Percentiles rank a stretch among this genome's conserved stretches.
phyloP scores from a whole-genome alignment of 30 jellyfish, hydroid and myxozoan species.

The Chrysaora quinquecirrha region DNA sequence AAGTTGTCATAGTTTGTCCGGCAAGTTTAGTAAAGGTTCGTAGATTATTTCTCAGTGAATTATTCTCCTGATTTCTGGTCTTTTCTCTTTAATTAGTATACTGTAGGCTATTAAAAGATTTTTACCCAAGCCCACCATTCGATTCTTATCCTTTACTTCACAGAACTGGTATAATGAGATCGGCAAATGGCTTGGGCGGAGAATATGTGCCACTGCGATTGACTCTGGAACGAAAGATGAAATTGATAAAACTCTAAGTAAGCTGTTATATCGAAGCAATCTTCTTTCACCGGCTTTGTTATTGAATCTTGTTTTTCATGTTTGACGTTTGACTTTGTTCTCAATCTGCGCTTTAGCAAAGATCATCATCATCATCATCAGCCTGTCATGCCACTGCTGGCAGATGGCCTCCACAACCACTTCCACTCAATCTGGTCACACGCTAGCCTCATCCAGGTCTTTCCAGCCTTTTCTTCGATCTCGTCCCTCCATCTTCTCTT shows the following conservation, averaged over 20 bases:
- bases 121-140: neutral
- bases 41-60: neutral
- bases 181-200: conserved; percentile 96
- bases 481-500: too few relatives aligned
- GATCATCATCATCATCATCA: too few relatives aligned
- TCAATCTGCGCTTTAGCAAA: too few relatives aligned
- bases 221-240: conserved; percentile 92
- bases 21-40: conserved; percentile 98
- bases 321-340: too few relatives aligned
- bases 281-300: neutral
- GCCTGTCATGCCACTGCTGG: too few relatives aligned
- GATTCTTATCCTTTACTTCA: neutral
- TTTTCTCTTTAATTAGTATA: too few relatives aligned
- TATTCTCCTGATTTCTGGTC: too few relatives aligned
- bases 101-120: too few relatives aligned
- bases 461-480: too few relatives aligned
- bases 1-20: conserved; percentile 96
- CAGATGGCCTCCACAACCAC: too few relatives aligned
- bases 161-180: conserved; percentile 98
- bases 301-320: neutral
- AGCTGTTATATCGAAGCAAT: neutral
- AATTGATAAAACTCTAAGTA: conserved; percentile 89
- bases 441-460: too few relatives aligned
- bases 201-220: conserved; percentile 88
- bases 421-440: too few relatives aligned